phyloP scores from a whole-genome alignment of 1,140 invertebrate species.

The Caenorhabditis brenneri region DNA sequence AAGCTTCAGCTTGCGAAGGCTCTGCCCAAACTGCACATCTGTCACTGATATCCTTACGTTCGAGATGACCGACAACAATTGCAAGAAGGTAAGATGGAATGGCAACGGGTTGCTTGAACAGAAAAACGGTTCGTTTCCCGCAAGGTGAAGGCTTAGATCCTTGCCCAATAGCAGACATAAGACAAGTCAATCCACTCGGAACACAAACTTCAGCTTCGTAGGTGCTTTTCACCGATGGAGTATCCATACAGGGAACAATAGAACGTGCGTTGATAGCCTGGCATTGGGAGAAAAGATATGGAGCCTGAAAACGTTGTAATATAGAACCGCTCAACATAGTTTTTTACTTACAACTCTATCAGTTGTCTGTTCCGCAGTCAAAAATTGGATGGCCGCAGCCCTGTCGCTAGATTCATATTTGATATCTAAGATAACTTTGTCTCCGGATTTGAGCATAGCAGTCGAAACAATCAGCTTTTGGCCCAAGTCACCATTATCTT shows the following conservation, averaged over 20 bases:
- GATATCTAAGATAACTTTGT: slow-evolving; percentile 55
- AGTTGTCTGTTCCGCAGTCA: slow-evolving; percentile 83
- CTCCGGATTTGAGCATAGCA: neutral
- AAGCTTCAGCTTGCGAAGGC: slow-evolving; percentile 81
- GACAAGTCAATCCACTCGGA: slow-evolving; percentile 79
- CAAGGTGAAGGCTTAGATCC: slow-evolving; percentile 46
- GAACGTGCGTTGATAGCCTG: slow-evolving; percentile 81
- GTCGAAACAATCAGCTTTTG: neutral
- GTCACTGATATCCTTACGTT: slow-evolving; percentile 75
- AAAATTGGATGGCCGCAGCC: slow-evolving; percentile 86
- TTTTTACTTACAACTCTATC: slow-evolving; percentile 77
- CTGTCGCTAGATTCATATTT: slow-evolving; percentile 58
- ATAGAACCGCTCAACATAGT: too few species aligned
- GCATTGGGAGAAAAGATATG: slow-evolving; percentile 80
- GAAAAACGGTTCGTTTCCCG: slow-evolving; percentile 71
- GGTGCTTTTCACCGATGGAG: slow-evolving; percentile 84
- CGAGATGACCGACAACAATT: slow-evolving; percentile 83
- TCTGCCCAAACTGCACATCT: slow-evolving; percentile 87
- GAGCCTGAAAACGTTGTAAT: slow-evolving; percentile 73
- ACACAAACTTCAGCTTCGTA: slow-evolving; percentile 83
- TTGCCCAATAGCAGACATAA: slow-evolving; percentile 83
- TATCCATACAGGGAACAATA: slow-evolving; percentile 90
- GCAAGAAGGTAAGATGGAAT: slow-evolving; percentile 77
- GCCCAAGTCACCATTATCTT: neutral
- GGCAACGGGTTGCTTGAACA: slow-evolving; percentile 77